phyloP scores from a whole-genome alignment of 2,888 invertebrate species.

The Monopis laevigella region DNA sequence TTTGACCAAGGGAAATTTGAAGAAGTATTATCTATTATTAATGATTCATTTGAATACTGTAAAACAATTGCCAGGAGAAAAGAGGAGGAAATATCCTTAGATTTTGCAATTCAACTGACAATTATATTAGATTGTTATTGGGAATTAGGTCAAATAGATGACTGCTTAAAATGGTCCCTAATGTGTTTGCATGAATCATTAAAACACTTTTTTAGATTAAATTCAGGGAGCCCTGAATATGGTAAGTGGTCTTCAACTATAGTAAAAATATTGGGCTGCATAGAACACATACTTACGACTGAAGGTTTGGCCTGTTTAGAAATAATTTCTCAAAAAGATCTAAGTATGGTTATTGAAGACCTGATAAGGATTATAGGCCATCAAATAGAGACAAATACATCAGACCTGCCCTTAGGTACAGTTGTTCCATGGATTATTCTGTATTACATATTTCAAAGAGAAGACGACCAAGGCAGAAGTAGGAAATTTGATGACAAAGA shows the following conservation, averaged over 20 bases:
- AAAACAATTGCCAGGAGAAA: constrained; percentile 46
- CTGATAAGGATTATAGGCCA: constrained; percentile 79
- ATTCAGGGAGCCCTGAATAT: constrained; percentile 50
- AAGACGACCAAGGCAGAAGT: constrained; percentile 74
- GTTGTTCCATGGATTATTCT: constrained; percentile 85
- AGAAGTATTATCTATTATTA: constrained; percentile 73
- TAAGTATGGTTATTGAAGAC: constrained; percentile 76
- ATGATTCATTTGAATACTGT: constrained; percentile 72
- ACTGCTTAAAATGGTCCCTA: constrained; percentile 82
- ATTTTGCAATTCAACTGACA: constrained; percentile 66
- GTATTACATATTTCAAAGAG: constrained; percentile 79
- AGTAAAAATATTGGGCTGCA: constrained; percentile 51
- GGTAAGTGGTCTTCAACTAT: constrained; percentile 55
- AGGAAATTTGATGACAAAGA: constrained; percentile 44
- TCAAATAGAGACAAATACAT: constrained; percentile 78
- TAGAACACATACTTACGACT: constrained; percentile 50
- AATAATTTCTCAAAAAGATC: constrained; percentile 64
- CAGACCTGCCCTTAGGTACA: constrained; percentile 74
- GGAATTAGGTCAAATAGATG: constrained; percentile 67
- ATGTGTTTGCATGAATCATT: constrained; percentile 79
- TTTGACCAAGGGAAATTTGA: constrained; percentile 71
- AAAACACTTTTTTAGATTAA: constrained; percentile 65
- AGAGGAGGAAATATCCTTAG: constrained; percentile 56
- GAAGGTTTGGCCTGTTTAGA: constrained; percentile 60
- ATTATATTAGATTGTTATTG: constrained; percentile 74